A percentile compares a stretch with the other conserved stretches of the same genome.
phyloP scores from a whole-genome alignment of 2,888 invertebrate genomes.

The Didymodactylos carnosus region DNA sequence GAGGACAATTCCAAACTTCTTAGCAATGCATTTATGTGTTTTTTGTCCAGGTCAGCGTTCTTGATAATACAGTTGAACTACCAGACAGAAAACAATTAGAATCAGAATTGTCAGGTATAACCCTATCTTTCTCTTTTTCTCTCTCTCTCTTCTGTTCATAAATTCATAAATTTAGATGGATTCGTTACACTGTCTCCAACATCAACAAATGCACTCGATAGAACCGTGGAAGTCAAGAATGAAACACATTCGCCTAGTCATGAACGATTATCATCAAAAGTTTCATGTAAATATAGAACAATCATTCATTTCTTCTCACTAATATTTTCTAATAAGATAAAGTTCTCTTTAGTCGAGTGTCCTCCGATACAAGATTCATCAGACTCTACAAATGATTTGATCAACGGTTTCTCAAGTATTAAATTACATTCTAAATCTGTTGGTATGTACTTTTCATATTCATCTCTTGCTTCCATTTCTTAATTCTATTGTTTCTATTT shows the following conservation, averaged over 20 bases:
- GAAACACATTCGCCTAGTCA: too few relatives aligned
- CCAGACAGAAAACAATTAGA: neutral
- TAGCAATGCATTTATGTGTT: neutral
- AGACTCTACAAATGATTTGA: too few relatives aligned
- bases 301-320: too few relatives aligned
- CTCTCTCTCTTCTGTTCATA: neutral
- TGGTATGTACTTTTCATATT: neutral
- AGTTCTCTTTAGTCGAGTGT: too few relatives aligned
- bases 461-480: neutral
- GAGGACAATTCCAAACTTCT: neutral
- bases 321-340: too few relatives aligned
- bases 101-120: neutral
- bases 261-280: too few relatives aligned
- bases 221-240: too few relatives aligned
- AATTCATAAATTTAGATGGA: neutral
- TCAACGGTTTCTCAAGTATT: too few relatives aligned
- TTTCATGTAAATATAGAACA: too few relatives aligned
- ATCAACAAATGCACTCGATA: neutral
- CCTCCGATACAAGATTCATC: too few relatives aligned
- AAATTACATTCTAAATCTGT: neutral
- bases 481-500: neutral
- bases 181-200: neutral
- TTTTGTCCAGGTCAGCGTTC: neutral
- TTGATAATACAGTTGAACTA: neutral
- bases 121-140: neutral